Evolutionary conservation across 2,888 invertebrate genomes (phyloP).

Genomic region (Eupeodes luniger): DNA sequence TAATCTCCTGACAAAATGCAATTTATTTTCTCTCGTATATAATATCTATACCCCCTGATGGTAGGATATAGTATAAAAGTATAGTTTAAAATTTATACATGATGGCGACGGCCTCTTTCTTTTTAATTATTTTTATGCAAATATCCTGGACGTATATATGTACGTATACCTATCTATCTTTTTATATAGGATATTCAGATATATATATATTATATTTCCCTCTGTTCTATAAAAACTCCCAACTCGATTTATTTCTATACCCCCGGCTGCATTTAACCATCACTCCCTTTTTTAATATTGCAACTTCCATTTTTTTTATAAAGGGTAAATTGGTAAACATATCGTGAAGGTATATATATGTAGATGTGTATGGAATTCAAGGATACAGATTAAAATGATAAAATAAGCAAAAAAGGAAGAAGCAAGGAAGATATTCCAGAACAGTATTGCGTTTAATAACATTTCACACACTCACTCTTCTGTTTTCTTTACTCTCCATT

Average conservation of each 20-base stretch:
- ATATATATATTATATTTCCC: slow-evolving; percentile 10
- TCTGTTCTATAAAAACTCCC: slow-evolving; percentile 18
- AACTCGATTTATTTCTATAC: slow-evolving; percentile 47
- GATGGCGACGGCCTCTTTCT: slow-evolving; percentile 50
- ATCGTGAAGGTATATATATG: slow-evolving; percentile 22
- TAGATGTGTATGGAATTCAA: slow-evolving; percentile 20
- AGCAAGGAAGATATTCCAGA: slow-evolving; percentile 11
- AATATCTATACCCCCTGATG: slow-evolving; percentile 21
- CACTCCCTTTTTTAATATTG: slow-evolving; percentile 47
- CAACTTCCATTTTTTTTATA: slow-evolving; percentile 36
- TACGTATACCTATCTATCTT: not conserved
- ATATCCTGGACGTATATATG: slow-evolving; percentile 36
- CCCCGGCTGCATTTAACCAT: slow-evolving; percentile 42
- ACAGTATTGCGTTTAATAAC: slow-evolving; percentile 51
- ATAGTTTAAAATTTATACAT: slow-evolving; percentile 30
- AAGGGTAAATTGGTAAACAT: slow-evolving; percentile 2
- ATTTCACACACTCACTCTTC: slow-evolving; percentile 47
- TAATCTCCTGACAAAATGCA: slow-evolving; percentile 75
- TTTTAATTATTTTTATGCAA: slow-evolving; percentile 75
- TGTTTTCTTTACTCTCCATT: slow-evolving; percentile 51
- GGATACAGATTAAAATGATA: slow-evolving; percentile 58
- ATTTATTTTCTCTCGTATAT: slow-evolving; percentile 57
- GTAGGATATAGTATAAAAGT: not conserved
- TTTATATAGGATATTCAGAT: not conserved
- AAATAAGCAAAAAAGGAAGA: slow-evolving; percentile 27